These are phyloP conservation scores for Philereme vetulata DNA, from an alignment of 2,888 invertebrate species.

Conservation along the genomic window DNA sequence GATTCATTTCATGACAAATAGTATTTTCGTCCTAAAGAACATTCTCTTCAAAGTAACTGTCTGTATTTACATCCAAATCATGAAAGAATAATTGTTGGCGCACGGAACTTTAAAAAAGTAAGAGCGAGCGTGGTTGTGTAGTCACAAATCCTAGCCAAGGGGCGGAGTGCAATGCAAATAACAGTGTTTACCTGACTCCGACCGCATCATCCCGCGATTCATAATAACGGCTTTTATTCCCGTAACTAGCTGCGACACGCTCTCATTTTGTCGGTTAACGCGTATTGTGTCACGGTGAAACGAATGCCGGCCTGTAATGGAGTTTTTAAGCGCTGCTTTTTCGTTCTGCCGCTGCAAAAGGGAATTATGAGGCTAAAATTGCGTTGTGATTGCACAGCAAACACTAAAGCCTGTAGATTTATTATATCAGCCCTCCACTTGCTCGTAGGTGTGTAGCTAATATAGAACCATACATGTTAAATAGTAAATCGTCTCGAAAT, in stretches of 20 bases:
- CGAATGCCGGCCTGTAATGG: constrained; percentile 72
- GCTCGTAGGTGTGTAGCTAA: constrained; percentile 39
- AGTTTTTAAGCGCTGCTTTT: constrained; percentile 75
- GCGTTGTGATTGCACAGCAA: constrained; percentile 61
- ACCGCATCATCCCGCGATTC: constrained; percentile 57
- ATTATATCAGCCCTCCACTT: constrained; percentile 58
- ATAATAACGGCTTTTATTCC: constrained; percentile 78
- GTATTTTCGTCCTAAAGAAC: background rate
- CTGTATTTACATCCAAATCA: constrained; percentile 11
- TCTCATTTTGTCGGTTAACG: constrained; percentile 77
- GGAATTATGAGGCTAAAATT: constrained; percentile 70
- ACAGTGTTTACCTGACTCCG: constrained; percentile 68
- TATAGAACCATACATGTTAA: constrained; percentile 7
- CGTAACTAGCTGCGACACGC: constrained; percentile 74
- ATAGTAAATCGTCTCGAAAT: constrained; percentile 13
- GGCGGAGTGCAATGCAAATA: constrained; percentile 72
- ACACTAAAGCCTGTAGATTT: constrained; percentile 60
- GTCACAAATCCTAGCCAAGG: constrained; percentile 75
- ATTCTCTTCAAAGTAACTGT: constrained; percentile 4
- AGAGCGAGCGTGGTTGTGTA: constrained; percentile 48
- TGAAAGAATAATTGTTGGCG: constrained; percentile 12
- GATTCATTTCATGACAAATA: background rate
- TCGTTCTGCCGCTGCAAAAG: constrained; percentile 58
- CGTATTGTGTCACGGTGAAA: constrained; percentile 74
- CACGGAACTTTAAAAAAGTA: constrained; percentile 6